phyloP scores from a whole-genome alignment of 1,140 invertebrate species.

The Trichogramma pretiosum region DNA sequence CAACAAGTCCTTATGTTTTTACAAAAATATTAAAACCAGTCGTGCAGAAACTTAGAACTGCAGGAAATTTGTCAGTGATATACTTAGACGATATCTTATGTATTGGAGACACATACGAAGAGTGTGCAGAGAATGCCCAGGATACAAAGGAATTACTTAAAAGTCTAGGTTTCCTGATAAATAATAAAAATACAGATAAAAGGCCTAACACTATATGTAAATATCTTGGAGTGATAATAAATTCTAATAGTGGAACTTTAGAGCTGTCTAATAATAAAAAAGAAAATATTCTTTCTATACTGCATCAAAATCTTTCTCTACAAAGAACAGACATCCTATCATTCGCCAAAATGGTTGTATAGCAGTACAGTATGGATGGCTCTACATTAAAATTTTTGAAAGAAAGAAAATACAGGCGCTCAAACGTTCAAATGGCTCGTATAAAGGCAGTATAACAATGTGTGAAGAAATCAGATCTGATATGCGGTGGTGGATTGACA shows the following conservation, averaged over 20 bases:
- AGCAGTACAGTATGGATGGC: conserved; percentile 20
- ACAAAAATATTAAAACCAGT: conserved; percentile 27
- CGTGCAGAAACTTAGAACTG: conserved; percentile 3
- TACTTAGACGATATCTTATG: conserved; percentile 28
- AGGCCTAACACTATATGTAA: neutral
- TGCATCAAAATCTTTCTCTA: neutral
- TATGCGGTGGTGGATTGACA: conserved; percentile 1
- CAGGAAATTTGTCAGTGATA: conserved; percentile 18
- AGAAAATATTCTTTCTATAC: neutral
- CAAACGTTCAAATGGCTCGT: neutral
- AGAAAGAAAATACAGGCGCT: conserved; percentile 14
- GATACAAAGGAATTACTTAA: neutral
- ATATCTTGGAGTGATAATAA: conserved; percentile 1
- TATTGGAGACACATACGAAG: conserved; percentile 11
- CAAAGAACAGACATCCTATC: conserved; percentile 14
- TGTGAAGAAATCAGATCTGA: neutral
- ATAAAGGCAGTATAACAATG: neutral
- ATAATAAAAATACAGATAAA: neutral
- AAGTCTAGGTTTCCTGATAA: conserved; percentile 8
- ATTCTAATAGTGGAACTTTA: conserved; percentile 1
- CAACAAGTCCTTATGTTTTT: conserved; percentile 22
- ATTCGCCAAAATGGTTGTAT: conserved; percentile 22
- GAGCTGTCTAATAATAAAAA: conserved; percentile 7
- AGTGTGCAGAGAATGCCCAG: conserved; percentile 2
- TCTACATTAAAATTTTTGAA: conserved; percentile 23